Conservation (phyloP, 2,797 vertebrate genomes). For the Pantherophis alleghaniensis region DNA sequence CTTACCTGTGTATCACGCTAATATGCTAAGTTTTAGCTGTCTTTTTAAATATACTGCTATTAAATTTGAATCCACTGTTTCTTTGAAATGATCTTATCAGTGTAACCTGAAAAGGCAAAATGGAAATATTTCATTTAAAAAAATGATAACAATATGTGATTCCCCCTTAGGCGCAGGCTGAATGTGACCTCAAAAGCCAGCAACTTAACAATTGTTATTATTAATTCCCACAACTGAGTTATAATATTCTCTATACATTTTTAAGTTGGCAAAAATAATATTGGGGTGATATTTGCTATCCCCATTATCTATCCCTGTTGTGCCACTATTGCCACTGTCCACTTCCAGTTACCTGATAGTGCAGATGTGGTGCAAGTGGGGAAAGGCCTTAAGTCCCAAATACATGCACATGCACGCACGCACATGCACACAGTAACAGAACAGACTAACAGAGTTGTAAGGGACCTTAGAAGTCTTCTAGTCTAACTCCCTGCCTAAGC, state of each 20-base stretch:
- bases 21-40: not conserved
- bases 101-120: not conserved
- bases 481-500: not conserved
- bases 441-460: not conserved
- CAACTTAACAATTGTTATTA: not conserved
- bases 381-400: not conserved
- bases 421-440: not conserved
- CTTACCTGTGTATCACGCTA: not conserved
- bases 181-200: not conserved
- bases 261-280: not conserved
- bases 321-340: not conserved
- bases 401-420: fast-evolving
- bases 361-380: not conserved
- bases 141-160: not conserved
- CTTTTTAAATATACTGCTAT: not conserved
- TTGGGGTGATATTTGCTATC: not conserved
- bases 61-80: not conserved
- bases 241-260: not conserved
- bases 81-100: not conserved
- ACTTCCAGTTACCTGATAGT: not conserved
- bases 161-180: not conserved
- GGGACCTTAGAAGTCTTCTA: not conserved
- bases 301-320: not conserved
- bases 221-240: not conserved
- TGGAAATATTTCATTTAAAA: not conserved